Evolutionary conservation across 2,113 vertebrate genomes (phyloP).

Genomic region (Riparia riparia): DNA sequence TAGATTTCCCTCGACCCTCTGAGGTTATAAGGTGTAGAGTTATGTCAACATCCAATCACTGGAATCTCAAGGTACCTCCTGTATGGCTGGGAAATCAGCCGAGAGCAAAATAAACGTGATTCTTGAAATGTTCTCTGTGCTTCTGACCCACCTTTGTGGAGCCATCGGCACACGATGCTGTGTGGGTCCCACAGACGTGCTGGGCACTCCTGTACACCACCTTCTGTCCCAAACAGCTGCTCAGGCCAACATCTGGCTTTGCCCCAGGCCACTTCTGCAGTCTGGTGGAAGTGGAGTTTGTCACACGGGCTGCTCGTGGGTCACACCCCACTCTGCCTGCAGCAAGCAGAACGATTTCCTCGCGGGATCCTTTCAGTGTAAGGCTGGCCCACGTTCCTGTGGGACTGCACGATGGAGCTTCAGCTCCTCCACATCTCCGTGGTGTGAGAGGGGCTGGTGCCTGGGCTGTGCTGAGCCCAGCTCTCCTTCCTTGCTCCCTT

Average conservation of each 20-base stretch:
- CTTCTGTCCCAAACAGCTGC: not conserved
- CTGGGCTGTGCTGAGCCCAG: not conserved
- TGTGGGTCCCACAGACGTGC: not conserved
- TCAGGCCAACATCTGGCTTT: not conserved
- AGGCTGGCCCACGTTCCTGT: not conserved
- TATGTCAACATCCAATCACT: not conserved
- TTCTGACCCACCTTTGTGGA: not conserved
- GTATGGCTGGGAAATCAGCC: not conserved
- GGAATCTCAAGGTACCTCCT: not conserved
- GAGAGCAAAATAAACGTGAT: not conserved
- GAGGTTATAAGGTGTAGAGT: not conserved
- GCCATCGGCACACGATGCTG: fast-evolving
- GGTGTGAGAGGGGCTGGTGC: not conserved
- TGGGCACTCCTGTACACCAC: not conserved
- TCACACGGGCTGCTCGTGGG: not conserved
- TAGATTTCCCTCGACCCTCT: not conserved
- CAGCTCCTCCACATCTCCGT: not conserved
- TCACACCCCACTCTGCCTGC: not conserved
- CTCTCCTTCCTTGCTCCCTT: not conserved
- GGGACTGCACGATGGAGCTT: fast-evolving
- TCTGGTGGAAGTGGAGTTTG: not conserved
- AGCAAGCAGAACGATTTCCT: not conserved
- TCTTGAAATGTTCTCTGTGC: not conserved
- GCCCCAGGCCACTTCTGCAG: not conserved
- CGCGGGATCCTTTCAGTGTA: not conserved